Conservation (phyloP, 2,888 invertebrate genomes). For the Onchidella celtica region DNA sequence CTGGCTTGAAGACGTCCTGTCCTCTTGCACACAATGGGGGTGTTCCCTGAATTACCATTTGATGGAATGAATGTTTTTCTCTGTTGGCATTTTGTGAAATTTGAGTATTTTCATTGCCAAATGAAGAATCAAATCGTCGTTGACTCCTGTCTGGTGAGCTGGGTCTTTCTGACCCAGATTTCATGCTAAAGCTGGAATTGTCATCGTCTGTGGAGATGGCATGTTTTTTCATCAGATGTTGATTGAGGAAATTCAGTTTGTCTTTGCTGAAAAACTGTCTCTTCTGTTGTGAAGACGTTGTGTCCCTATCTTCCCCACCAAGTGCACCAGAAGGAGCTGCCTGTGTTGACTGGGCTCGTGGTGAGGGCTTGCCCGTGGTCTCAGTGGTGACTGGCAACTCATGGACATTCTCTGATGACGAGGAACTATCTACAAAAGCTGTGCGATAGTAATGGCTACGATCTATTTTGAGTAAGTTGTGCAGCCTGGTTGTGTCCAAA, state of each 20-base stretch:
- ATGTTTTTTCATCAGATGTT: conserved; percentile 6
- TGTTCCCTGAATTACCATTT: neutral
- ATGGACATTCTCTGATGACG: conserved; percentile 25
- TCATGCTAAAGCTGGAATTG: neutral
- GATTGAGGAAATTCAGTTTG: neutral
- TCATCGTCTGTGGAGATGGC: neutral
- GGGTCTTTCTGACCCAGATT: neutral
- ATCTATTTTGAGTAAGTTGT: neutral
- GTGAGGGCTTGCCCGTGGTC: too few relatives aligned
- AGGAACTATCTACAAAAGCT: conserved; percentile 25
- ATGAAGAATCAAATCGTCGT: neutral
- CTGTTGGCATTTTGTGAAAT: neutral
- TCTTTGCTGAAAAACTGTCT: neutral
- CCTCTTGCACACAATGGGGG: too few relatives aligned
- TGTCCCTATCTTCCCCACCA: too few relatives aligned
- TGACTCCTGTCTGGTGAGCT: neutral
- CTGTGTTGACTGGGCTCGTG: too few relatives aligned
- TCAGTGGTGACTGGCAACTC: too few relatives aligned
- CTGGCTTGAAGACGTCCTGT: too few relatives aligned
- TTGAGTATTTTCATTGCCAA: neutral
- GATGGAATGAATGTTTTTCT: neutral
- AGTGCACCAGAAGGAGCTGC: too few relatives aligned
- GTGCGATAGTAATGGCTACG: neutral
- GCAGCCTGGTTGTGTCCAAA: neutral
- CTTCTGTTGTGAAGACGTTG: neutral